Evolutionary conservation across 2,113 vertebrate genomes (phyloP), one percentile per base, ranked within the genome.

Genomic region (Murina feae): DNA sequence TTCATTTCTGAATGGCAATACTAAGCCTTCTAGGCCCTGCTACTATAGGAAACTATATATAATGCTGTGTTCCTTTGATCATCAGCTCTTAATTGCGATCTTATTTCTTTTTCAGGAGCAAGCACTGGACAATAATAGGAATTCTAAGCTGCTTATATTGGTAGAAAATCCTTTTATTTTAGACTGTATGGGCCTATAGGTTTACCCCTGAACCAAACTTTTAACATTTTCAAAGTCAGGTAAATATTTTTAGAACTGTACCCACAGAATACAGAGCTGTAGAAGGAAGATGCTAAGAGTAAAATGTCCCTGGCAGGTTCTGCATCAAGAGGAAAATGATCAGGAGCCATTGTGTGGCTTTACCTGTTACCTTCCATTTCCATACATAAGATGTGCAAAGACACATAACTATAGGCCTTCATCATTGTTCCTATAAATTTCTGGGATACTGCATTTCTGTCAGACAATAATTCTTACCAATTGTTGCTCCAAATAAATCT

Each of bases 81-180:
- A 63, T 39, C 35, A 51, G 63, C 30, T 76, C 80, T 65, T 93
- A 75, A 68, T 72, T 89, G 80, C 79, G 66, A 78, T 76, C 53
- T 91, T 79, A 44, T 58, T 86, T 91, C 47, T 49, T 93, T 86
- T 96, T 51, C 53, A 89, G 28, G 86, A 86, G 65, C 25, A 74
- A 90, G 65, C 30, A n/a, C 21, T 91, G 86, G 72, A 37, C 53
- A 93, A 66, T 32, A 47, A 66, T 30, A 44, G 32, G 23, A 74
- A 60, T 75, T 78, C 88, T 86, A 72, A 82, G 44, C 37, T 1
- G 20, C 58, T 66, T 49, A 71, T 87, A 30, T 28, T 75, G 32
- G 58, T 63, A 69, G 55, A 72, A 87, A 74, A 47, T 23, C 42
- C 9, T 44, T 83, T 90, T 28, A 78, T 76, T 90, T 95, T 72